Percentiles rank a stretch among this genome's conserved stretches.
Evolutionary conservation across 2,113 vertebrate species (phyloP).

Genomic region (Crotalus viridis): DNA sequence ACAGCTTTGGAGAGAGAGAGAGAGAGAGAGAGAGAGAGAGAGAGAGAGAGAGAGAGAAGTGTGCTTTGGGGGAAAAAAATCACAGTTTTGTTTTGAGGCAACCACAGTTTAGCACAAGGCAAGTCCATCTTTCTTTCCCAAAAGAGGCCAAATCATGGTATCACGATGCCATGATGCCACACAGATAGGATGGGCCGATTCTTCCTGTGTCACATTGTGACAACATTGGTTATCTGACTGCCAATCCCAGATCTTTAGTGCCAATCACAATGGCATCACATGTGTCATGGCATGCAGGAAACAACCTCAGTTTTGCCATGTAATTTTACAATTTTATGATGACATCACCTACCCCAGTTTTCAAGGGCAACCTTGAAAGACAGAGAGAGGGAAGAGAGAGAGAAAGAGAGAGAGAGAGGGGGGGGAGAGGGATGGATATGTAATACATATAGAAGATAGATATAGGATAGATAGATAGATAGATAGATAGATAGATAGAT

Average conservation of each 20-base stretch:
- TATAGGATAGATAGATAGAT: too few species aligned
- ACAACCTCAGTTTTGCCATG: not conserved
- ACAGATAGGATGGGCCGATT: not conserved
- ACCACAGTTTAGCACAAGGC: rapidly evolving
- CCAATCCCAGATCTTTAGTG: not conserved
- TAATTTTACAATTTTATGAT: not conserved
- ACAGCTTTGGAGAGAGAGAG: not conserved
- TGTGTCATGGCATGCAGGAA: not conserved
- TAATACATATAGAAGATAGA: too few species aligned
- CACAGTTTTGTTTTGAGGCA: slow-evolving; percentile 8
- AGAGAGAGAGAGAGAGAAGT: not conserved
- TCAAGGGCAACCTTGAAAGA: not conserved
- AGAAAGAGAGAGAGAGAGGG: too few species aligned
- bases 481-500: too few species aligned
- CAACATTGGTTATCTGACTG: not conserved
- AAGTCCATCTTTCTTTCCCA: not conserved
- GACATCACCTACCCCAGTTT: not conserved
- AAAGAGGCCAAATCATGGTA: not conserved
- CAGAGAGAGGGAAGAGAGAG: too few species aligned
- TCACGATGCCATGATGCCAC: not conserved
- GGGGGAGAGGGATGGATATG: too few species aligned
- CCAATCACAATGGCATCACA: not conserved
- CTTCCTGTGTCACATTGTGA: not conserved
- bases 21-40: not conserved
- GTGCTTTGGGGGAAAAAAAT: not conserved